A percentile compares a stretch with the other conserved stretches of the same genome.
phyloP scores from a whole-genome alignment of 2,113 vertebrate genomes.

The Notiomystis cincta region DNA sequence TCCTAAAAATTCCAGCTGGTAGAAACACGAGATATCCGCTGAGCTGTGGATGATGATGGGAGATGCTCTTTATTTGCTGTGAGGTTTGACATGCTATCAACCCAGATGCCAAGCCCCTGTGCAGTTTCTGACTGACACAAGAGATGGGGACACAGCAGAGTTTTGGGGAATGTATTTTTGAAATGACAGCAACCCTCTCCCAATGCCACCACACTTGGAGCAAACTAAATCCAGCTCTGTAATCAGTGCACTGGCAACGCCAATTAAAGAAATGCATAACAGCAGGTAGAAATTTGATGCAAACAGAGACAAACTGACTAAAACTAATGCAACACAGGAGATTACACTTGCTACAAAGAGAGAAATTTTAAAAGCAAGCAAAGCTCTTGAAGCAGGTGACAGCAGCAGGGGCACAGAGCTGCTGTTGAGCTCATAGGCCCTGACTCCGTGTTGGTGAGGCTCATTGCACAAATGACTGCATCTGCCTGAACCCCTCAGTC shows the following conservation, averaged over 20 bases:
- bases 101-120: background rate
- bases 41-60: background rate
- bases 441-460: background rate
- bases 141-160: background rate
- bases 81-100: background rate
- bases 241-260: background rate
- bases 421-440: background rate
- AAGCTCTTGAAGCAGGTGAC: background rate
- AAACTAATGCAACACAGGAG: background rate
- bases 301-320: background rate
- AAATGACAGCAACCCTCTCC: background rate
- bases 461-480: background rate
- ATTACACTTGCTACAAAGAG: background rate
- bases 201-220: background rate
- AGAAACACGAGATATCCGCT: background rate
- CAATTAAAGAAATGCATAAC: background rate
- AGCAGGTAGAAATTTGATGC: background rate
- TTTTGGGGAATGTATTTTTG: background rate
- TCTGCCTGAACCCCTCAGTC: background rate
- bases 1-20: background rate
- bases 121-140: background rate
- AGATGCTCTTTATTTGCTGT: background rate
- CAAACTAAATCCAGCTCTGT: background rate
- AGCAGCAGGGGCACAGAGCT: background rate
- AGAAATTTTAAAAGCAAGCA: background rate